Conservation (phyloP, 2,888 invertebrate genomes). For the Himalopsyche tibetana region DNA sequence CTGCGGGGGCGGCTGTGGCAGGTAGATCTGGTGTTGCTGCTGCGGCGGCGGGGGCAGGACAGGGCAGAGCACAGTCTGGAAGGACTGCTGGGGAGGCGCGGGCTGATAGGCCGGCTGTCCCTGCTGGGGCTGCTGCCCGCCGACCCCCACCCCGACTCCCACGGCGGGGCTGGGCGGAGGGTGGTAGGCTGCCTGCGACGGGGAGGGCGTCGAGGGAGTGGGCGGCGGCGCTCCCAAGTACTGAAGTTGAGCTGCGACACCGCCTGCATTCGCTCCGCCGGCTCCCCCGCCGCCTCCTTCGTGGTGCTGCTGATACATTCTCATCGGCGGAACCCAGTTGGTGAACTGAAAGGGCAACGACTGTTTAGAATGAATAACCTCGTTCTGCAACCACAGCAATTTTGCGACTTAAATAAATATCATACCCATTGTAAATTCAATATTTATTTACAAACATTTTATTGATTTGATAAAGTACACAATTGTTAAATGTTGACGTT, state of each 20-base stretch:
- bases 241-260: slow-evolving; percentile 72
- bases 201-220: slow-evolving; percentile 75
- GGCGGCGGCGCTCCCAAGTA: slow-evolving; percentile 77
- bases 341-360: slow-evolving; percentile 69
- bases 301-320: slow-evolving; percentile 79
- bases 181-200: slow-evolving; percentile 70
- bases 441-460: not conserved
- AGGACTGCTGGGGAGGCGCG: slow-evolving; percentile 69
- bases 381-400: not conserved
- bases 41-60: slow-evolving; percentile 70
- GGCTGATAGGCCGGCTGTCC: slow-evolving; percentile 73
- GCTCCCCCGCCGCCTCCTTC: slow-evolving; percentile 54
- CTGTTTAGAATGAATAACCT: not conserved
- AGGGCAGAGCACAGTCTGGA: slow-evolving; percentile 66
- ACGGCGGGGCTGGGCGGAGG: slow-evolving; percentile 71
- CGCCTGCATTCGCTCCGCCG: slow-evolving; percentile 36
- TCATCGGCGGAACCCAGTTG: slow-evolving; percentile 77
- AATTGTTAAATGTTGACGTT: too few species aligned
- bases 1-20: slow-evolving; percentile 74
- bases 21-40: slow-evolving; percentile 71
- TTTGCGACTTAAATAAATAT: too few species aligned
- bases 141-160: slow-evolving; percentile 64
- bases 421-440: too few species aligned
- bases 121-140: slow-evolving; percentile 56
- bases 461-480: too few species aligned